These are phyloP conservation scores for Pseudochaenichthys georgianus DNA, from an alignment of 2,797 vertebrate species.

Conservation along the genomic window DNA sequence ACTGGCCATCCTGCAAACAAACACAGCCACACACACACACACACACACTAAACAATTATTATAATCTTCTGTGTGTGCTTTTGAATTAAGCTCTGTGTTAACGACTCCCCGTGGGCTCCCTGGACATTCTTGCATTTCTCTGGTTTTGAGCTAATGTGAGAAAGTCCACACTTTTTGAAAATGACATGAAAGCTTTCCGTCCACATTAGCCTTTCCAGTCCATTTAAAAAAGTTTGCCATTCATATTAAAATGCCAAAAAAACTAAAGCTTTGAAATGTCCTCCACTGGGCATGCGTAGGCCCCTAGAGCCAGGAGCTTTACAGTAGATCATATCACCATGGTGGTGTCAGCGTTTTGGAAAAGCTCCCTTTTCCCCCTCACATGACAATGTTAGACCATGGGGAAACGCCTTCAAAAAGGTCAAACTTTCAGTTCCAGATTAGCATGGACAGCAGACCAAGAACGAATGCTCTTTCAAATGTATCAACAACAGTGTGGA, in stretches of 20 bases:
- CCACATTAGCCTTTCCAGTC: slow-evolving; percentile 40
- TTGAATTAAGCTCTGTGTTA: slow-evolving; percentile 75
- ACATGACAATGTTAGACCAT: slow-evolving; percentile 12
- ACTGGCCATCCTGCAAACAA: slow-evolving; percentile 30
- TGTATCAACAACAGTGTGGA: neutral
- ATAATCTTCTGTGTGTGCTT: slow-evolving; percentile 67
- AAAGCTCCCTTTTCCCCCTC: slow-evolving; percentile 19
- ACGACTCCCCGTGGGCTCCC: slow-evolving; percentile 60
- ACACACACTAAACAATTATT: slow-evolving; percentile 55
- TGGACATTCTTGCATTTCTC: slow-evolving; percentile 69
- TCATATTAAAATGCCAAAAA: slow-evolving; percentile 50
- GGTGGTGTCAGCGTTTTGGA: slow-evolving; percentile 35
- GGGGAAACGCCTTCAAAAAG: neutral
- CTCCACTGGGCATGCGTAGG: neutral
- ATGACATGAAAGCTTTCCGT: slow-evolving; percentile 49
- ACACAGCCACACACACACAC: slow-evolving; percentile 37
- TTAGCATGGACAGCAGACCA: slow-evolving; percentile 1
- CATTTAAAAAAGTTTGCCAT: slow-evolving; percentile 37
- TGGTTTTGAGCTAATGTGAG: slow-evolving; percentile 61
- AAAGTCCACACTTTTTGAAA: slow-evolving; percentile 46
- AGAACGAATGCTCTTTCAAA: slow-evolving; percentile 23
- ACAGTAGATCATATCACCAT: slow-evolving; percentile 54
- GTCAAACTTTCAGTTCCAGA: slow-evolving; percentile 9
- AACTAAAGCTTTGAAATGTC: slow-evolving; percentile 27
- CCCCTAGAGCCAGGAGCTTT: slow-evolving; percentile 20